Evolutionary conservation across 2,113 vertebrate species (phyloP).

Genomic region (Desmodus rotundus): DNA sequence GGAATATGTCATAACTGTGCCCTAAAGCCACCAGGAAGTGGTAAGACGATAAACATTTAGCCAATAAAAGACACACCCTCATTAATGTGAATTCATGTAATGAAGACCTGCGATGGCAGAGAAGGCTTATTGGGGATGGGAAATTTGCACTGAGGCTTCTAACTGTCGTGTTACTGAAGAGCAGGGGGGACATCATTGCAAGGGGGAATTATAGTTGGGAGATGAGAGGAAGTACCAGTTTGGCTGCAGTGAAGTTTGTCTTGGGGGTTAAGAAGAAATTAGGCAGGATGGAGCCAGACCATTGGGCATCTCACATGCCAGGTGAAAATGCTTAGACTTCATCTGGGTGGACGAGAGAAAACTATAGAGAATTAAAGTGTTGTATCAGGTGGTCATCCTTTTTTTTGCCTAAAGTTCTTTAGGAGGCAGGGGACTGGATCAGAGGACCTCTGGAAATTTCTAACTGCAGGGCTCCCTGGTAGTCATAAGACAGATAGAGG

Average conservation of each 20-base stretch:
- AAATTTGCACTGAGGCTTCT: neutral
- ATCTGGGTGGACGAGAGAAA: neutral
- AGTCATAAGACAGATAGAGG: slow-evolving; percentile 40
- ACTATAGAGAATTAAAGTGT: neutral
- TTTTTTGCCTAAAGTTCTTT: neutral
- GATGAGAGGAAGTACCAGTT: neutral
- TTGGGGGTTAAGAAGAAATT: neutral
- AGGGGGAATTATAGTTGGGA: neutral
- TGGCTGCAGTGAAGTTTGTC: neutral
- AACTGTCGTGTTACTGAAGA: neutral
- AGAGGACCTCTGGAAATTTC: slow-evolving; percentile 37
- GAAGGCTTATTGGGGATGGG: rapidly evolving
- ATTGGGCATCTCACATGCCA: neutral
- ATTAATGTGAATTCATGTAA: neutral
- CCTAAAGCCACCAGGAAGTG: neutral
- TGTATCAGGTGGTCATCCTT: neutral
- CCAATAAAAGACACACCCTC: neutral
- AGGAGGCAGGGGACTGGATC: neutral
- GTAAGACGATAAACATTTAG: neutral
- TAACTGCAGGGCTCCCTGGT: neutral
- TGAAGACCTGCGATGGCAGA: neutral
- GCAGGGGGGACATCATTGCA: neutral
- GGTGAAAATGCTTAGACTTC: neutral
- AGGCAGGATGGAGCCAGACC: too few relatives aligned
- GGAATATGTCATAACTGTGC: neutral